phyloP scores from a whole-genome alignment of 2,797 vertebrate genomes.

The Micromesistius poutassou region DNA sequence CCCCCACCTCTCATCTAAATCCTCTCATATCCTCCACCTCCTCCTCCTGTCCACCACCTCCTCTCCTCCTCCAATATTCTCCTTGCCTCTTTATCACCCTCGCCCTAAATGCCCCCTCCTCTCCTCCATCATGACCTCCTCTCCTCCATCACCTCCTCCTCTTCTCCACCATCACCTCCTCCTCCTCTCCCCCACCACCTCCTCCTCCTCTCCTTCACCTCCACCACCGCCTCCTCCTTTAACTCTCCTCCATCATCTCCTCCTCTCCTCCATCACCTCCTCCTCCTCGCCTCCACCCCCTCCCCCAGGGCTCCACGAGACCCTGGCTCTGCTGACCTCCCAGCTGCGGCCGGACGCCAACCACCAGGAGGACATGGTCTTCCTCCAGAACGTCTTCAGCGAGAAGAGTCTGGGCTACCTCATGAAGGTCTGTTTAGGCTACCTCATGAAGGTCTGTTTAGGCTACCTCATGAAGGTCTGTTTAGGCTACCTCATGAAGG shows the following conservation, averaged over 20 bases:
- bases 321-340: slow-evolving; percentile 90
- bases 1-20: no score
- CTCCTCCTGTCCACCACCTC: no score
- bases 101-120: not conserved
- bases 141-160: not conserved
- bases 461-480: no score
- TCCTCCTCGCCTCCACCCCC: not conserved
- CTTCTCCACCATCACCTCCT: no score
- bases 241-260: not conserved
- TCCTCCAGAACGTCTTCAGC: slow-evolving; percentile 91
- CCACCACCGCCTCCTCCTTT: not conserved
- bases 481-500: no score
- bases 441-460: slow-evolving; percentile 80
- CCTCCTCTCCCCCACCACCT: not conserved
- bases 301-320: slow-evolving; percentile 85
- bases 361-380: slow-evolving; percentile 94
- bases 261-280: not conserved
- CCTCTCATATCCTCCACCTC: no score
- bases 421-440: slow-evolving; percentile 83
- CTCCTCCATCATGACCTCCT: not conserved
- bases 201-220: not conserved
- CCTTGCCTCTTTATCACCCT: not conserved
- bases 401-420: slow-evolving; percentile 89
- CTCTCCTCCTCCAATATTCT: no score
- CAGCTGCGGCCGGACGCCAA: slow-evolving; percentile 91